A percentile compares a stretch with the other conserved stretches of the same genome.
Conservation (phyloP, 1,140 invertebrate species). For the Sitobion miscanthi region DNA sequence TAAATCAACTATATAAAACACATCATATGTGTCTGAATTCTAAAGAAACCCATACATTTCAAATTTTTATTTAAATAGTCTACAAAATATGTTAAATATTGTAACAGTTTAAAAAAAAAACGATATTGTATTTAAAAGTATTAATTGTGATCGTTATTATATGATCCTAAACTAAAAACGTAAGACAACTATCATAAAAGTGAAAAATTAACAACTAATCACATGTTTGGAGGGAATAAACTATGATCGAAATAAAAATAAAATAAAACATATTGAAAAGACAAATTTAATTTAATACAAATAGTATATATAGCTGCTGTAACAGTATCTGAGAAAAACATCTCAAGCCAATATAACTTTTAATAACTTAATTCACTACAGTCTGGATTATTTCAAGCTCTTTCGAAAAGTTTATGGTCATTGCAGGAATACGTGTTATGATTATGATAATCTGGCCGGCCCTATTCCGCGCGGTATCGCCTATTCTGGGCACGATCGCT, state of each 20-base stretch:
- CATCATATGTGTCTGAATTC: not conserved
- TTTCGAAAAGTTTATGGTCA: slow-evolving; percentile 37
- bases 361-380: slow-evolving; percentile 54
- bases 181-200: no score
- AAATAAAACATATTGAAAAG: not conserved
- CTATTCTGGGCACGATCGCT: slow-evolving; percentile 40
- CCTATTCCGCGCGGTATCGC: not conserved
- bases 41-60: not conserved
- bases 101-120: not conserved
- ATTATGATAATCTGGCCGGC: slow-evolving; percentile 38
- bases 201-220: not conserved
- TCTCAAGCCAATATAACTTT: slow-evolving; percentile 38
- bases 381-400: slow-evolving; percentile 31
- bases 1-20: not conserved
- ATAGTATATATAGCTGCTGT: not conserved
- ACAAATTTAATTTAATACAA: not conserved
- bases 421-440: slow-evolving; percentile 44
- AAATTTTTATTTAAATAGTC: not conserved
- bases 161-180: not conserved
- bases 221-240: not conserved
- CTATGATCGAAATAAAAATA: not conserved
- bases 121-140: not conserved
- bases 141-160: not conserved
- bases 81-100: not conserved
- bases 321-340: not conserved